phyloP scores from a whole-genome alignment of 2,113 vertebrate genomes.

The Nerophis ophidion region DNA sequence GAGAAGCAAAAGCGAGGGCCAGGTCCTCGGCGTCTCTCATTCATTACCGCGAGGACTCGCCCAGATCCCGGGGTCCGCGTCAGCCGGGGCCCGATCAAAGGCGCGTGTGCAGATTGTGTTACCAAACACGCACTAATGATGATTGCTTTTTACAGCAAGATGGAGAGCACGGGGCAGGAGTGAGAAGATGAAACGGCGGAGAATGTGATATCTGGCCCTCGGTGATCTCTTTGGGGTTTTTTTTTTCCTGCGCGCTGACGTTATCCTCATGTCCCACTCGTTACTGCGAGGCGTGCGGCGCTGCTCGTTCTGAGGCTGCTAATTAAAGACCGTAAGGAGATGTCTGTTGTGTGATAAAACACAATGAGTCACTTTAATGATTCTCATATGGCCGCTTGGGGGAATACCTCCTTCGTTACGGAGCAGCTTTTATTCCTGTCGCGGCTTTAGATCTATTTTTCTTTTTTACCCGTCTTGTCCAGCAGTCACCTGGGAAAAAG shows the following conservation, averaged over 20 bases:
- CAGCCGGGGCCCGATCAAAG: slow-evolving; percentile 42
- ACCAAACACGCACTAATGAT: slow-evolving; percentile 47
- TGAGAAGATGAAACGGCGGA: slow-evolving; percentile 8
- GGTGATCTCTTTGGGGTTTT: slow-evolving; percentile 35
- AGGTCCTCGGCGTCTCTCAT: slow-evolving; percentile 33
- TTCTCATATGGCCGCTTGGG: slow-evolving; percentile 47
- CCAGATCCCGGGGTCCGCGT: slow-evolving; percentile 3
- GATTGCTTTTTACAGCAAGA: slow-evolving; percentile 40
- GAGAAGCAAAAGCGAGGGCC: slow-evolving; percentile 30
- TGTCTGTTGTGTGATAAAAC: slow-evolving; percentile 47
- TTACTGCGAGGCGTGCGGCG: slow-evolving; percentile 58
- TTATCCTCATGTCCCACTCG: slow-evolving; percentile 42
- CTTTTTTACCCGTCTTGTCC: too few species aligned
- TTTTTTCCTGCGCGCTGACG: slow-evolving; percentile 22
- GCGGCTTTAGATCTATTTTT: slow-evolving; percentile 4
- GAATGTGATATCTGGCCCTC: slow-evolving; percentile 39
- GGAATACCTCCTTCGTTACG: slow-evolving; percentile 34
- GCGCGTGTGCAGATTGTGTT: slow-evolving; percentile 43
- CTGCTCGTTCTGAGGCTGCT: slow-evolving; percentile 47
- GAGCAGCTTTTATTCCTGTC: background rate
- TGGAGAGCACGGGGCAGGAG: slow-evolving; percentile 1
- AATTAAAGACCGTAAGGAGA: slow-evolving; percentile 58
- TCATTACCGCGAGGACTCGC: slow-evolving; percentile 42
- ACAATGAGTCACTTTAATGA: slow-evolving; percentile 64
- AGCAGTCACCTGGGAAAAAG: too few species aligned